Evolutionary conservation across 2,888 invertebrate species (phyloP), one percentile per base, ranked within the genome.

Genomic region (Drosophila ustulata): DNA sequence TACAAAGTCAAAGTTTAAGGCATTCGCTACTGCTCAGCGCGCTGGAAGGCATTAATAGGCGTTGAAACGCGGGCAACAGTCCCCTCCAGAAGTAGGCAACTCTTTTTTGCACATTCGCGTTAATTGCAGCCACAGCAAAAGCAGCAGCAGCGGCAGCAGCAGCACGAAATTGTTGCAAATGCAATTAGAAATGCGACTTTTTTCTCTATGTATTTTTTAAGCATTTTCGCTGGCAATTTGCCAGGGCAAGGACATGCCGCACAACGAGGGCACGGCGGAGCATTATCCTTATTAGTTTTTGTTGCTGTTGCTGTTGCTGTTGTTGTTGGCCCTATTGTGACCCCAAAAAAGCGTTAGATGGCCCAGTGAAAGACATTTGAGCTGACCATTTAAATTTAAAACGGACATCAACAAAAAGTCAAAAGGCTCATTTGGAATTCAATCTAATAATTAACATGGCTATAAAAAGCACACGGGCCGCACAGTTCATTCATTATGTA

Each of bases 381-480:
- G 62, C 64, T 75, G 80, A 79, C 77, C 76, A 56, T 65, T 75
- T 75, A 43, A 75, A 62, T 59, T 70, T 66, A 47, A 43, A 28
- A 49, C 49, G 23, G 30, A 4, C 51, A 45, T 45, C 55, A 45
- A 50, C 13, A 56, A 34, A 47, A 9, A 57, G 74, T 69, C 78
- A 56, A 63, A 67, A 53, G 66, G 69, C 77, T 87, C 79, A 84
- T 86, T 82, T 66, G 52, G 57, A 78, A 84, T 89, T 87, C 88
- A 82, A 87, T 88, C 89, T 89, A 73, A 86, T 86, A 86, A 86
- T 86, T 89, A 86, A 86, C 85, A 86, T 73, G 75, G 57, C 80
- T 63, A 82, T 86, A 89, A 89, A 89, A 82, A 72, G 85, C 89
- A 81, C 79, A 70, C 75, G 71, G 75, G 46, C 62, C 73, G 66